Evolutionary conservation across 1,140 invertebrate species (phyloP), one percentile per base, ranked within the genome.

Genomic region (Drosophila sucinea): DNA sequence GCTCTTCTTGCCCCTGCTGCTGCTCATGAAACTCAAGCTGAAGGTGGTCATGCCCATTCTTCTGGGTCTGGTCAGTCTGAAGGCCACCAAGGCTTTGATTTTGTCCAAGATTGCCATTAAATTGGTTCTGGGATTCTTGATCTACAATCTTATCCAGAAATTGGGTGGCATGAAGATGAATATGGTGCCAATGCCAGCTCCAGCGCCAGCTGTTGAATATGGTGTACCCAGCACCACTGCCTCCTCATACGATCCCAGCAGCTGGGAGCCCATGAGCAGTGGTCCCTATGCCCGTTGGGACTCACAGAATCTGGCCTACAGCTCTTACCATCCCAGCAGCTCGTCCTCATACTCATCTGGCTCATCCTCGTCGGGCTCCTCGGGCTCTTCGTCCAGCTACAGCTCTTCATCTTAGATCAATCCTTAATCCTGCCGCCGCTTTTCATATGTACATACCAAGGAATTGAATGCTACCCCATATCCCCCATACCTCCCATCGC

Each of bases 1-100:
- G 92, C 93, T 97, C 8, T 92, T 97, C 47, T 92, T 97, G 79
- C 96, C 96, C 3, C 93, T 97, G 47, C 91, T 97, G 60, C 92
- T 97, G 75, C 93, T 97, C 38, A 92, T 97, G 67, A 97, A 97
- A 91, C 90, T 97, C 78, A 97, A 97, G 92, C 93, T 97, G 92
- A 97, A 97, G 92, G 95, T 96, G 30, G 90, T 97, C 27, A 96
- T 96, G 94, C 96, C 96, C 10, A 96, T 97, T 72, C 94, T 97
- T 71, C 93, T 97, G 10, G 94, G 95, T 29, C 92, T 97, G 69
- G 95, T 97, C 90, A 95, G 96, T 67, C 91, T 97, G 57, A 97
- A 97, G 92, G 95, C 96, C 8, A 92, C 96, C 69, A 97, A 97
- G 92, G 96, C 96, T 77, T 92, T 97, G 17, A 94, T 97, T 38